These are phyloP conservation scores for Crocidura indochinensis DNA, from an alignment of 2,797 vertebrate species.

Conservation along the genomic window DNA sequence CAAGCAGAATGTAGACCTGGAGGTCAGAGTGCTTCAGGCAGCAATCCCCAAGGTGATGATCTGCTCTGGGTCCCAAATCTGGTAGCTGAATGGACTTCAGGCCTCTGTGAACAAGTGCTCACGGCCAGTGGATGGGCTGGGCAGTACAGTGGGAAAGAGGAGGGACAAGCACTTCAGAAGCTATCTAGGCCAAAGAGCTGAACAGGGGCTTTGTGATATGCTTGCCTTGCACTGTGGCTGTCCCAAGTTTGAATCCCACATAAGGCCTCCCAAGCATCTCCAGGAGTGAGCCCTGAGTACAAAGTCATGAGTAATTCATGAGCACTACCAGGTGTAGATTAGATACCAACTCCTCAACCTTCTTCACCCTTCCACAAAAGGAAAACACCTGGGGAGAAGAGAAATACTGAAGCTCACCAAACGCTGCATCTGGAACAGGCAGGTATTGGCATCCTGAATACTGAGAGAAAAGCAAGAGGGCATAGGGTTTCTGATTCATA, in stretches of 20 bases:
- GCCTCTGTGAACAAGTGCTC: slow-evolving; percentile 25
- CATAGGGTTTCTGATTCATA: background rate
- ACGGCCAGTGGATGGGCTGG: background rate
- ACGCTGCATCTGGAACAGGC: background rate
- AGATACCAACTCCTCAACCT: no score
- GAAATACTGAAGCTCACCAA: no score
- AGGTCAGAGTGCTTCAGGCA: slow-evolving; percentile 63
- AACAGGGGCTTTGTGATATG: no score
- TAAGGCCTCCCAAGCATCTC: no score
- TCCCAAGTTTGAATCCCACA: no score
- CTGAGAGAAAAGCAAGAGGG: slow-evolving; percentile 12
- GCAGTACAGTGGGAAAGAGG: slow-evolving; percentile 29
- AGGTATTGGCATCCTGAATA: slow-evolving; percentile 1
- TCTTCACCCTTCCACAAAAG: no score
- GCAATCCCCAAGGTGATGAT: slow-evolving; percentile 71
- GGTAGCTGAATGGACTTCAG: slow-evolving; percentile 13
- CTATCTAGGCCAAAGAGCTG: background rate
- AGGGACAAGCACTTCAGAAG: background rate
- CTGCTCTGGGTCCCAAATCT: slow-evolving; percentile 55
- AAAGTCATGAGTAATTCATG: no score
- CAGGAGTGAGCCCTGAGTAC: no score
- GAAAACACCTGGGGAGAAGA: no score
- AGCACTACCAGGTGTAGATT: no score
- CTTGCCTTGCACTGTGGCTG: no score
- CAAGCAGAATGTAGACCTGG: slow-evolving; percentile 69